These are phyloP conservation scores for Nemoura dubitans DNA, from an alignment of 2,888 invertebrate species.

Conservation along the genomic window DNA sequence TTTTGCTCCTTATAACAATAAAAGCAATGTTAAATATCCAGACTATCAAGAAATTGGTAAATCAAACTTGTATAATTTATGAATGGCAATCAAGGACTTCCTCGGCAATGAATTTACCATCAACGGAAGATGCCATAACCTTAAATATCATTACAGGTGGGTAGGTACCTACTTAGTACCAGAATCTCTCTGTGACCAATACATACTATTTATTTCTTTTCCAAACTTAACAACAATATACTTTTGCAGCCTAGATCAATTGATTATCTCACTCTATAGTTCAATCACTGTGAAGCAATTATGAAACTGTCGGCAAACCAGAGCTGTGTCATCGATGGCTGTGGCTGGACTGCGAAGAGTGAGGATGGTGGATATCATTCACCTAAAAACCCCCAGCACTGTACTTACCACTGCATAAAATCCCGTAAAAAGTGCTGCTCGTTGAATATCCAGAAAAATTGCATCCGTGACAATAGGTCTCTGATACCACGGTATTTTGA, in stretches of 20 bases:
- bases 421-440: conserved; percentile 80
- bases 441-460: conserved; percentile 82
- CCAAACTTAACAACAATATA: too few relatives aligned
- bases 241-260: too few relatives aligned
- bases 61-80: neutral
- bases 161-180: too few relatives aligned
- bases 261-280: too few relatives aligned
- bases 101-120: neutral
- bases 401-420: conserved; percentile 79
- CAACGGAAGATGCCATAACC: neutral
- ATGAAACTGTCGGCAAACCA: neutral
- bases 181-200: too few relatives aligned
- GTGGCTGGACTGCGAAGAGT: too few relatives aligned
- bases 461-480: conserved; percentile 85
- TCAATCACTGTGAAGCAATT: too few relatives aligned
- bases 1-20: too few relatives aligned
- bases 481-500: conserved; percentile 87
- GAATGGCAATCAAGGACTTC: neutral
- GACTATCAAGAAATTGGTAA: neutral
- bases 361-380: too few relatives aligned
- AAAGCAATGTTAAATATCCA: neutral
- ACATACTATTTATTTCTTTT: too few relatives aligned
- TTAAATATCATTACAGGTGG: neutral
- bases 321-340: too few relatives aligned
- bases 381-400: neutral